Conservation (phyloP, 2,797 vertebrate species). For the Lepilemur ruficaudatus region DNA sequence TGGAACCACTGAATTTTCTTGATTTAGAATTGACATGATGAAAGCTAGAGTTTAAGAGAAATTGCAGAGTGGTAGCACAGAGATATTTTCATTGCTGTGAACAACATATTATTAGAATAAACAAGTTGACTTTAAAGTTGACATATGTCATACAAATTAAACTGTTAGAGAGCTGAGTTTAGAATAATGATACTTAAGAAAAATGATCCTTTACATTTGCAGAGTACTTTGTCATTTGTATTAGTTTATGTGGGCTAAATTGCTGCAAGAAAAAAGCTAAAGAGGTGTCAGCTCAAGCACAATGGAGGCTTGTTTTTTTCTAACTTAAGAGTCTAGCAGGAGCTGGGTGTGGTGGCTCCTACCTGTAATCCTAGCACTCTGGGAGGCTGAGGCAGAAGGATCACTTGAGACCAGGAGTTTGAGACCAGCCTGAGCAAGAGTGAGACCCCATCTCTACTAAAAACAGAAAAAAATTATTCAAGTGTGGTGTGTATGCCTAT, state of each 20-base stretch:
- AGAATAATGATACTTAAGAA: constrained; percentile 2
- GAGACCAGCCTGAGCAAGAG: no score
- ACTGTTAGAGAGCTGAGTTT: background rate
- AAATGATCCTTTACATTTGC: background rate
- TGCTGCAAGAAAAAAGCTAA: background rate
- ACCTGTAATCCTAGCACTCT: no score
- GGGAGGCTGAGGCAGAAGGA: no score
- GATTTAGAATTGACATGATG: background rate
- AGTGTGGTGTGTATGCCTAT: no score
- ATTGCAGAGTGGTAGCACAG: background rate
- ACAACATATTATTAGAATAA: constrained; percentile 52
- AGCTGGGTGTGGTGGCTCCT: no score
- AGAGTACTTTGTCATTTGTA: background rate
- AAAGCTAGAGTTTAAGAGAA: constrained; percentile 50
- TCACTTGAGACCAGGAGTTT: no score
- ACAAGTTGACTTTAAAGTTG: constrained; percentile 28
- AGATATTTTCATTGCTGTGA: constrained; percentile 2
- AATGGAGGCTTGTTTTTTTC: background rate
- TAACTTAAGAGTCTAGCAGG: background rate
- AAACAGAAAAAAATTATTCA: no score
- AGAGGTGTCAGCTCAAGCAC: background rate
- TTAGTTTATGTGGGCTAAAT: background rate
- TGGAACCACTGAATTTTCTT: constrained; percentile 1
- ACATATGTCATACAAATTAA: constrained; percentile 55
- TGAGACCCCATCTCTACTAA: no score